Evolutionary conservation across 2,113 vertebrate genomes (phyloP).

Genomic region (Rhabdomys dilectus): DNA sequence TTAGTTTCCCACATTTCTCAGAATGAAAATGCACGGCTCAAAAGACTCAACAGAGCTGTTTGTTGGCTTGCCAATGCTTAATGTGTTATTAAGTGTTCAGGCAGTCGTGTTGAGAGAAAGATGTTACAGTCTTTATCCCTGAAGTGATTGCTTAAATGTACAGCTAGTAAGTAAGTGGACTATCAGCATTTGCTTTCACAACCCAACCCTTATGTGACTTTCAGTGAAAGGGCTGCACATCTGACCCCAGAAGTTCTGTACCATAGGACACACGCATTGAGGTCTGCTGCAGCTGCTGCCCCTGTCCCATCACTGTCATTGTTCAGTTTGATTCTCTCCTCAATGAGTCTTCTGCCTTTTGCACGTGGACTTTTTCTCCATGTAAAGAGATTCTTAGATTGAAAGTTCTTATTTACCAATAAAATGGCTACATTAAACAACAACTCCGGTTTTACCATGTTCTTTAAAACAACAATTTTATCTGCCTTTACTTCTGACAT

Average conservation of each 20-base stretch:
- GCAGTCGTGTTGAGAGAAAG: background rate
- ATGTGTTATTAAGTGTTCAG: background rate
- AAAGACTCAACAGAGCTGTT: background rate
- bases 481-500: background rate
- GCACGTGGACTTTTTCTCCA: background rate
- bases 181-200: background rate
- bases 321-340: background rate
- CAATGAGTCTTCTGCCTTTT: background rate
- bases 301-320: no score
- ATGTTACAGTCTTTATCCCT: background rate
- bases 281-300: accelerated
- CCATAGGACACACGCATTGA: background rate
- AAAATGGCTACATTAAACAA: background rate
- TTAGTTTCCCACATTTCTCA: conserved; percentile 55
- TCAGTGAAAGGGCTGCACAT: background rate
- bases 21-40: background rate
- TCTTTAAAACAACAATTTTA: background rate
- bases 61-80: background rate
- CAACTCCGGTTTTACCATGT: background rate
- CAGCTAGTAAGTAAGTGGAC: background rate
- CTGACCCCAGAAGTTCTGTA: background rate
- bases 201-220: background rate
- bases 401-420: background rate
- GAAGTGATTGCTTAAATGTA: background rate
- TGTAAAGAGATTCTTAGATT: background rate